A percentile compares a stretch with the other conserved stretches of the same genome.
phyloP scores from a whole-genome alignment of 2,797 vertebrate genomes.

The Erethizon dorsatum region DNA sequence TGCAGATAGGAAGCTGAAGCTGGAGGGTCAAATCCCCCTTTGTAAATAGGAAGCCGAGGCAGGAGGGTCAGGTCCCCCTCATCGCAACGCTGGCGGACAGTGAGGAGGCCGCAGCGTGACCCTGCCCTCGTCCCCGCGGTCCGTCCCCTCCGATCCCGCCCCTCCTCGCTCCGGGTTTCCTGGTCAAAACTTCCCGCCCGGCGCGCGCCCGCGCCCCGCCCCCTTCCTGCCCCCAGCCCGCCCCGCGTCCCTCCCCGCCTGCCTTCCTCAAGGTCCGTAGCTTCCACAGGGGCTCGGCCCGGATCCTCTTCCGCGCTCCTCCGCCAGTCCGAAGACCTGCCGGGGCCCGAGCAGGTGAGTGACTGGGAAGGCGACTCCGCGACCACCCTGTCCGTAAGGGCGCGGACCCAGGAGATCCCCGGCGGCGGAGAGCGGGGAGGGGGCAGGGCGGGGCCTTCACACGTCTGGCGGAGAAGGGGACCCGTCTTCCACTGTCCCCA shows the following conservation, averaged over 20 bases:
- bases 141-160: neutral
- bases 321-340: neutral
- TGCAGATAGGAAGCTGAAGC: slow-evolving; percentile 23
- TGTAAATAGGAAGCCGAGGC: slow-evolving; percentile 34
- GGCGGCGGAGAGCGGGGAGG: neutral
- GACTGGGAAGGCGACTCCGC: neutral
- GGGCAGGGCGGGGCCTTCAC: neutral
- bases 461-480: neutral
- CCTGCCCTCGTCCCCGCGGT: neutral
- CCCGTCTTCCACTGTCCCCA: neutral
- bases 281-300: neutral
- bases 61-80: neutral
- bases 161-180: slow-evolving; percentile 69
- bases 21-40: neutral
- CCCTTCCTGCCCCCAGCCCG: slow-evolving; percentile 59
- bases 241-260: slow-evolving; percentile 60
- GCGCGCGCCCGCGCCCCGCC: slow-evolving; percentile 72
- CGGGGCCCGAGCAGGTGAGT: slow-evolving; percentile 76
- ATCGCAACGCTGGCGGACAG: neutral
- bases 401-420: neutral
- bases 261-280: neutral
- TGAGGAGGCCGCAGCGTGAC: neutral
- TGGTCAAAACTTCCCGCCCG: slow-evolving; percentile 83
- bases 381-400: neutral
- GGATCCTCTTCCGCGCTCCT: neutral